Base-by-base conservation (phyloP, 2,888 invertebrate genomes). In the Loripinus fragilis region DNA sequence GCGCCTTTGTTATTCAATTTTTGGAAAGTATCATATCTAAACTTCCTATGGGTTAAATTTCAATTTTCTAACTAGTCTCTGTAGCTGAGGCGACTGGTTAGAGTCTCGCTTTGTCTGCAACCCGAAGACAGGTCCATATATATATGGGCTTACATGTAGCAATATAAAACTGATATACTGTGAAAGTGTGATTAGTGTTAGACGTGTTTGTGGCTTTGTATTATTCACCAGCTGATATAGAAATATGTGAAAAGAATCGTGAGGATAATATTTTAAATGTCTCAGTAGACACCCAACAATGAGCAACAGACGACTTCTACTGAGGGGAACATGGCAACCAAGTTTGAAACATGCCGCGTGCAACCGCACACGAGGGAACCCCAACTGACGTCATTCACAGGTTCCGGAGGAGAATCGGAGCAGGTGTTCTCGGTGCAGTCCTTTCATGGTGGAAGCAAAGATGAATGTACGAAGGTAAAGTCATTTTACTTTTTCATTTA, bases 371-470 rank as follows among this genome's bases (percentile, higher is more conserved):
- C 69, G 15, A 70, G 65, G 17, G 83, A 77, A 28, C 80, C 79
- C 5, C 71, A 77, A 67, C 75, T 83, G 66, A 80, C 79, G 50
- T 77, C 83, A 66, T 83, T 80, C 67, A 74, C 74, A 15, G 79
- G 79, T 5, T 68, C 69, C 0, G 71, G 50, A n/a, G 71, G 50
- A n/a, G 79, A 77, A 23, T 72, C 28, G n/a, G 42, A 60, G 23
- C 45, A 41, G 42, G 52, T 52, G 28, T 52, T 52, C 25, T 28
- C 52, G 5, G 52, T 52, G 5, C 52, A 52, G 28, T 23, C 52
- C 25, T 15, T 52, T 7, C 52, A 52, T 5, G 69, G 41, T 23
- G 60, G 50, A 0, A 70, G 69, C 25, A 73, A 64, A n/a, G 71
- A 74, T 45, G 80, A 80, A 35, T 80, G 80, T 55, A 71, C 73